Evolutionary conservation across 2,113 vertebrate species (phyloP).

Genomic region (Pluvialis apricaria): DNA sequence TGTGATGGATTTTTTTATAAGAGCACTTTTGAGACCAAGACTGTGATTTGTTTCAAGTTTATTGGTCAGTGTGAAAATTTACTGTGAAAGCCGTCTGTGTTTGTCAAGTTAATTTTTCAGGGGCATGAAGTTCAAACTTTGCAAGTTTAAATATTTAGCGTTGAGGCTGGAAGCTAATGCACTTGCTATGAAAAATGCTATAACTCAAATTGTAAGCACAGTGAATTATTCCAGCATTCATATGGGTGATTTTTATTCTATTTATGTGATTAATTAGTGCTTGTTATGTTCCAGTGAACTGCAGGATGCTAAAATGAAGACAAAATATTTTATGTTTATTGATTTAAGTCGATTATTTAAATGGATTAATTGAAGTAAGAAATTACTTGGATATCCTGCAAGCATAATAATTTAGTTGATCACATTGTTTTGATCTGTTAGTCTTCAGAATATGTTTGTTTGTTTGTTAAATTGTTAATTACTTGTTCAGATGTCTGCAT

Average conservation of each 20-base stretch:
- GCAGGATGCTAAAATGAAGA: not conserved
- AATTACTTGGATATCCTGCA: not conserved
- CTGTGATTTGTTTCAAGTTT: not conserved
- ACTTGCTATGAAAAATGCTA: not conserved
- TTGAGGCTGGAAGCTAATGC: not conserved
- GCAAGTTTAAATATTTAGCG: slow-evolving; percentile 8
- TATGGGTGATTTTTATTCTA: not conserved
- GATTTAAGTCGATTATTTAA: not conserved
- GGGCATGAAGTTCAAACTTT: not conserved
- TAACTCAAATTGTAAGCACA: not conserved
- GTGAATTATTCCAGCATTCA: not conserved
- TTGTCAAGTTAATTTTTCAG: slow-evolving; percentile 15
- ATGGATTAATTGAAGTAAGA: not conserved
- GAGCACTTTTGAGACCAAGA: not conserved
- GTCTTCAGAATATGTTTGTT: not conserved
- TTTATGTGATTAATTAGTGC: not conserved
- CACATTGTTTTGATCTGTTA: not conserved
- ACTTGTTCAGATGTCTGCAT: not conserved
- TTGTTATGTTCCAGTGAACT: not conserved
- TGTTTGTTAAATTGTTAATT: not conserved
- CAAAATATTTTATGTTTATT: not conserved
- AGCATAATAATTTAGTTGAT: not conserved
- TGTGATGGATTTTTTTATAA: not conserved
- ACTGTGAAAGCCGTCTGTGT: not conserved
- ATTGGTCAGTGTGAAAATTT: slow-evolving; percentile 1